Evolutionary conservation across 2,888 invertebrate genomes (phyloP).

Genomic region (Agonopterix arenella): DNA sequence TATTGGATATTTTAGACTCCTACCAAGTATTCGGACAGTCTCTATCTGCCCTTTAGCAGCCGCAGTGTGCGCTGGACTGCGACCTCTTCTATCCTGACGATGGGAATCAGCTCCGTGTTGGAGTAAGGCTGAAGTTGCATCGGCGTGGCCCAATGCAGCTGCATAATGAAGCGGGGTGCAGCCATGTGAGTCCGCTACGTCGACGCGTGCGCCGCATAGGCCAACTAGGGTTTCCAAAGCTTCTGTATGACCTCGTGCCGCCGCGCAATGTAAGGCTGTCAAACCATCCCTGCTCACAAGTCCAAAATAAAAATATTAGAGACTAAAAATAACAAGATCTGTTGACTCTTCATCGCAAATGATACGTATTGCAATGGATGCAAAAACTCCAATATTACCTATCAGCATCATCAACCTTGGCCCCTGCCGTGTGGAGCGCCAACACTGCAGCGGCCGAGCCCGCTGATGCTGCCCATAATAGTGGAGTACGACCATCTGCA

Average conservation of each 20-base stretch:
- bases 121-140: constrained; percentile 93
- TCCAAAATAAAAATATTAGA: neutral
- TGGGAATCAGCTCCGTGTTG: constrained; percentile 94
- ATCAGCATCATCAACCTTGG: constrained; percentile 88
- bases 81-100: constrained; percentile 93
- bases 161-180: constrained; percentile 98
- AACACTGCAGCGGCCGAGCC: constrained; percentile 95
- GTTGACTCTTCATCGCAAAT: neutral
- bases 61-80: constrained; percentile 96
- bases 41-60: constrained; percentile 97
- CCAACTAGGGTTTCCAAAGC: constrained; percentile 93
- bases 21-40: constrained; percentile 85
- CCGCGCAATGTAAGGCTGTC: constrained; percentile 97
- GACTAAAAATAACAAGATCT: neutral
- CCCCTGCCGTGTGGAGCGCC: constrained; percentile 91
- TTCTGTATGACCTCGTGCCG: constrained; percentile 95
- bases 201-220: constrained; percentile 91
- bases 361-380: neutral
- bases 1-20: neutral
- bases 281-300: constrained; percentile 86
- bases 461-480: constrained; percentile 98
- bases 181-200: constrained; percentile 94
- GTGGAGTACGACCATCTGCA: constrained; percentile 94
- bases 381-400: constrained; percentile 59
- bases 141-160: constrained; percentile 96